Percentiles rank a stretch among this genome's conserved stretches.
Conservation (phyloP, 2,888 invertebrate species). For the Platerodrilus igneus region DNA sequence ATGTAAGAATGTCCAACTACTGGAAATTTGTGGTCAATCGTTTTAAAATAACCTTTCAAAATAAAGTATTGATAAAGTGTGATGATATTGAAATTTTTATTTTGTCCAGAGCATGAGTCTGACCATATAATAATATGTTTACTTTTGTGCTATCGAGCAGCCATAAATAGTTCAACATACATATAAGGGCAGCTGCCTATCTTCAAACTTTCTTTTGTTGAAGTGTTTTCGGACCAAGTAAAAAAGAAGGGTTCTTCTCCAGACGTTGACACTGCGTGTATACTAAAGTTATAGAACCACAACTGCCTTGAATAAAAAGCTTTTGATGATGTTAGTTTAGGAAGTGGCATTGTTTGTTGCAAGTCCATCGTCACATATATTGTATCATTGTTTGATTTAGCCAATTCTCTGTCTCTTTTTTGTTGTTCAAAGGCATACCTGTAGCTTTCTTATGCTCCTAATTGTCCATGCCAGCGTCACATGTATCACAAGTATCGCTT, state of each 20-base stretch:
- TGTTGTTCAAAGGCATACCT: conserved; percentile 2
- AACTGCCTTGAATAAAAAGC: conserved; percentile 6
- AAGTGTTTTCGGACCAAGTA: too few species aligned
- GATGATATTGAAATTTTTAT: too few species aligned
- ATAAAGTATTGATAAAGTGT: too few species aligned
- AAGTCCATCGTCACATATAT: conserved; percentile 5
- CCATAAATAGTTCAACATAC: too few species aligned
- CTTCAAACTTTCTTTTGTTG: too few species aligned
- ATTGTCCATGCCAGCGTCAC: conserved; percentile 4
- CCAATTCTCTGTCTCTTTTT: not conserved
- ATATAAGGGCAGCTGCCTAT: too few species aligned
- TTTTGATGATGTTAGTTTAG: conserved; percentile 6
- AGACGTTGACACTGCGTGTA: conserved; percentile 1
- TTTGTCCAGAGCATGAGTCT: too few species aligned
- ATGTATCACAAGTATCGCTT: conserved; percentile 9
- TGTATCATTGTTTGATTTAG: not conserved
- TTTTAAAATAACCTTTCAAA: too few species aligned
- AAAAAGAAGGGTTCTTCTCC: conserved; percentile 3
- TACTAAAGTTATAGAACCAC: conserved; percentile 7
- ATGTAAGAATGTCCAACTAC: too few species aligned
- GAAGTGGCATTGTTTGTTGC: conserved; percentile 8
- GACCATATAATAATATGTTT: too few species aligned
- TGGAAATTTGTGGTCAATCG: too few species aligned
- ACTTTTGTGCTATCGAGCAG: too few species aligned
- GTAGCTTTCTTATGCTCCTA: conserved; percentile 8